Conservation (phyloP, 2,113 vertebrate genomes). For the Erpornis zantholeuca region DNA sequence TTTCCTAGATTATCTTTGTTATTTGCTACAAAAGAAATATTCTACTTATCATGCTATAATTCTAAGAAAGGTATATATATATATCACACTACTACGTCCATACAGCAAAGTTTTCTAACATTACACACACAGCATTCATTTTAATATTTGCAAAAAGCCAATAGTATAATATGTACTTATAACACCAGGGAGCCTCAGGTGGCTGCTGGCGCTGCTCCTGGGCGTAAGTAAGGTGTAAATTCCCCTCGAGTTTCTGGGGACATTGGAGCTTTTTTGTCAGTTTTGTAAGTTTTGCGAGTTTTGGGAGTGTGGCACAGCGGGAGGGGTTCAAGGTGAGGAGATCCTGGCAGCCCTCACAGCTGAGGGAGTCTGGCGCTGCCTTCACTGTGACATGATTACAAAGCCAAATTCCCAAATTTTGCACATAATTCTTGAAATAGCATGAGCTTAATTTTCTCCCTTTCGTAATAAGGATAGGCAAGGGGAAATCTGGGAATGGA, state of each 20-base stretch:
- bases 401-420: fast-evolving
- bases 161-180: too few relatives aligned
- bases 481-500: fast-evolving
- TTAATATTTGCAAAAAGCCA: too few relatives aligned
- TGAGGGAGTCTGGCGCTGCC: fast-evolving
- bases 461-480: neutral
- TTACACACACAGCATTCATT: too few relatives aligned
- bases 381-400: too few relatives aligned
- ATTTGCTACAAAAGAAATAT: too few relatives aligned
- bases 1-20: too few relatives aligned
- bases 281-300: neutral
- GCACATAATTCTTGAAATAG: fast-evolving
- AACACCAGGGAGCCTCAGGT: fast-evolving
- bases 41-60: too few relatives aligned
- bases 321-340: fast-evolving
- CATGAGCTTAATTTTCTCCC: fast-evolving
- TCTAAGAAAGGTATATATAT: too few relatives aligned
- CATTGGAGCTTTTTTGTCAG: fast-evolving
- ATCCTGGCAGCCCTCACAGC: fast-evolving
- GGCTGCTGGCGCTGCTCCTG: fast-evolving
- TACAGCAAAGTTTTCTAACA: too few relatives aligned
- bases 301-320: fast-evolving
- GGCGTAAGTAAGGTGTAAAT: fast-evolving
- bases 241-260: fast-evolving
- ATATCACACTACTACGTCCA: too few relatives aligned